Evolutionary conservation across 2,797 vertebrate genomes (phyloP).

Genomic region (Lithobates pipiens): DNA sequence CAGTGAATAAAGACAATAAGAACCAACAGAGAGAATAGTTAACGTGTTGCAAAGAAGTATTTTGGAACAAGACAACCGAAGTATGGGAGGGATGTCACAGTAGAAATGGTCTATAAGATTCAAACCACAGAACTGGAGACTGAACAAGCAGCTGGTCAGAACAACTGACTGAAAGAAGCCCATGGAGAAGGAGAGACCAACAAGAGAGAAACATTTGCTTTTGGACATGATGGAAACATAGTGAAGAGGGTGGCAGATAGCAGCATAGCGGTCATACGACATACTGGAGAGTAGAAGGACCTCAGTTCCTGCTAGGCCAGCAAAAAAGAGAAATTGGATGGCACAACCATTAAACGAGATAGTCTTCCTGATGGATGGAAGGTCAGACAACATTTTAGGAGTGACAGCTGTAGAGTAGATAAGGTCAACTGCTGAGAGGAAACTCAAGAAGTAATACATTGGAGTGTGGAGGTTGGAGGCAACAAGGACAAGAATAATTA

Average conservation of each 20-base stretch:
- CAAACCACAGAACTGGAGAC: neutral
- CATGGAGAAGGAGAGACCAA: neutral
- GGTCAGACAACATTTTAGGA: slow-evolving; percentile 6
- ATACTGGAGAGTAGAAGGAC: slow-evolving; percentile 5
- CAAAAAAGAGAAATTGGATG: slow-evolving; percentile 11
- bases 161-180: neutral
- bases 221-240: slow-evolving; percentile 21
- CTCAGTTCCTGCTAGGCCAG: neutral
- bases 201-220: neutral
- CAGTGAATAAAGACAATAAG: neutral
- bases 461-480: slow-evolving; percentile 3
- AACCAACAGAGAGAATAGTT: neutral
- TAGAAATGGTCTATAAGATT: slow-evolving; percentile 3
- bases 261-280: slow-evolving; percentile 21
- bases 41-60: neutral
- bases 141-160: neutral
- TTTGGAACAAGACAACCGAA: neutral
- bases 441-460: slow-evolving; percentile 10
- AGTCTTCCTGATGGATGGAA: neutral
- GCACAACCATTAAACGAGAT: slow-evolving; percentile 14
- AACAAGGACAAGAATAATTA: too few relatives aligned
- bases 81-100: neutral
- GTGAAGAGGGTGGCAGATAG: slow-evolving; percentile 34
- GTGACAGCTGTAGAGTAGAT: slow-evolving; percentile 3
- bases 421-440: neutral